Conservation (phyloP, 2,797 vertebrate genomes). For the Acrossocheilus fasciatus region DNA sequence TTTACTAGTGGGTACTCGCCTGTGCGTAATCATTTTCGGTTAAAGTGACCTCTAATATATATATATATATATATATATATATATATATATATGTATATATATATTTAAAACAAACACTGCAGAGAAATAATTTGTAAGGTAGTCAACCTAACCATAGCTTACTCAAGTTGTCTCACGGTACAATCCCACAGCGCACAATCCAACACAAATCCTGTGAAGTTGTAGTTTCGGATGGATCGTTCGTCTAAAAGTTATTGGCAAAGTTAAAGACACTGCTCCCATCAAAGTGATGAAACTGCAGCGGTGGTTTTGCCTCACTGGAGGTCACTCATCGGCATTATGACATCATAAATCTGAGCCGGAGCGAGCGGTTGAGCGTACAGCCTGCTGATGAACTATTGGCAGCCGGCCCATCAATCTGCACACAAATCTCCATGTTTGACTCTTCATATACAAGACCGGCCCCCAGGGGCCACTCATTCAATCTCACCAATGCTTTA, state of each 20-base stretch:
- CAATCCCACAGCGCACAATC: neutral
- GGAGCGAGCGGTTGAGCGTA: neutral
- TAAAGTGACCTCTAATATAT: too few relatives aligned
- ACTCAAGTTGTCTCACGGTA: neutral
- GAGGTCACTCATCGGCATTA: conserved; percentile 17
- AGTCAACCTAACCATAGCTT: neutral
- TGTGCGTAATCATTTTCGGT: too few relatives aligned
- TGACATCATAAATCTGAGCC: conserved; percentile 30
- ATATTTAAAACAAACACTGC: neutral
- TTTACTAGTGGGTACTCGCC: too few relatives aligned
- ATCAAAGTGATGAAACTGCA: conserved; percentile 34
- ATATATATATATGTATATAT: too few relatives aligned
- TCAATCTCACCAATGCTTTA: conserved; percentile 4
- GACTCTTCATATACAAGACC: conserved; percentile 23
- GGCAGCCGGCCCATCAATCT: conserved; percentile 30
- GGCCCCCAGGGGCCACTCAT: conserved; percentile 6
- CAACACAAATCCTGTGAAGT: neutral
- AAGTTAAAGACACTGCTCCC: neutral
- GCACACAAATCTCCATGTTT: conserved; percentile 24
- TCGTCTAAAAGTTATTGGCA: conserved; percentile 5
- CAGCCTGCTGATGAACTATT: conserved; percentile 14
- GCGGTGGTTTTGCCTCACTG: neutral
- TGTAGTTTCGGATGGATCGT: neutral
- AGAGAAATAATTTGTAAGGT: neutral
- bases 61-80: too few relatives aligned